Base-by-base conservation (phyloP, 2,113 vertebrate genomes). In the Mobula hypostoma region DNA sequence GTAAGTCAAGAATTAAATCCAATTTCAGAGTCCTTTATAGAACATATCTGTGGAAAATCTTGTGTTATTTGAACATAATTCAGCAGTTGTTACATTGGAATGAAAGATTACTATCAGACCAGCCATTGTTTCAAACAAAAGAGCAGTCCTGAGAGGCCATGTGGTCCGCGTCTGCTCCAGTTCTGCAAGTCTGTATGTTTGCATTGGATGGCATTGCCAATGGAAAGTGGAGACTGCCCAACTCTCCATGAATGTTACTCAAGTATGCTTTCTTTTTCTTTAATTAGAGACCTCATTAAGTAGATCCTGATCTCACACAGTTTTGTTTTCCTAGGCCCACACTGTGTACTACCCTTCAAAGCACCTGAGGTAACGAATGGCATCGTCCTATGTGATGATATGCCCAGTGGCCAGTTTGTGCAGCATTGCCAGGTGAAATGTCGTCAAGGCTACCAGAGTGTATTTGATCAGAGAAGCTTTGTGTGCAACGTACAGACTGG, bases 371-470 rank as follows among this genome's bases (percentile, higher is more conserved):
- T 97, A 95, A 94, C 95, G 95, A 96, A 97, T 0, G 98, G 98
- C 94, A 96, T 96, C 5, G 72, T 98, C 0, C 94, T 98, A 66
- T 98, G 98, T 95, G 95, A 66, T 8, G 94, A 95, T 0, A 0
- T 77, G 0, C 94, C 94, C 0, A 74, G 78, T 15, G 96, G 94
- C 1, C 94, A 79, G 6, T 94, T 95, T 63, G 80, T 90, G 29
- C 97, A 97, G 95, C 95, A 95, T 94, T 98, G 98, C 94, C 94
- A 95, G 36, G 95, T 98, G 63, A 0, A 94, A 87, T 98, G 98
- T 96, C 95, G 95, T 92, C 96, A 94, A 78, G 98, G 98, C 95
- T 98, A 97, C 95, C 94, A 94, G 61, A 97, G 95, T 0, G 82
- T 96, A 40, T 95, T 96, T 48, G 88, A 96, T 94, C 58, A 56